Evolutionary conservation across 2,113 vertebrate genomes (phyloP), one percentile per base, ranked within the genome.

Genomic region (Centropus bengalensis): DNA sequence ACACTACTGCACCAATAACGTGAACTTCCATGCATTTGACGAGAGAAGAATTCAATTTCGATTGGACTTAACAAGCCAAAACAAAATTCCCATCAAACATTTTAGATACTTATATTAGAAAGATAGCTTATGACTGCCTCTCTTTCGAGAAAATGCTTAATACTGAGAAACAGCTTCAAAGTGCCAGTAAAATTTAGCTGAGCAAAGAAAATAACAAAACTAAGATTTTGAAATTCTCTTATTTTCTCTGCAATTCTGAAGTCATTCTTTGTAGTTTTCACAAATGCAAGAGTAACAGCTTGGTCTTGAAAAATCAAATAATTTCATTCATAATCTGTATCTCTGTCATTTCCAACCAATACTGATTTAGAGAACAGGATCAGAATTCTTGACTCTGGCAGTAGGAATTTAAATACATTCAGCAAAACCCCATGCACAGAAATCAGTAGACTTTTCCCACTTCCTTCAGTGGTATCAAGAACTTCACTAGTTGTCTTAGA

Each of bases 1-100:
- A 96, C 81, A 88, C 92, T 87, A 60, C 91, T 55, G 88, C 27
- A 92, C 79, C 59, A 91, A 94, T 93, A 75, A 89, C 22, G 14
- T 66, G 32, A 93, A 27, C 45, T 94, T 91, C 42, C 68, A 81
- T 20, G 74, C 1, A 89, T 42, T 9, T 74, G 59, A 82, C 64
- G 9, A 96, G 55, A 87, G 85, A 89, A 80, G n/a, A 82, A 78
- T 38, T 66, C 18, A 70, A 36, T 77, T 59, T 55, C 3, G 36
- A 82, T 33, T 55, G 69, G 12, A 40, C 40, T 74, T 76, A n/a
- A 66, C 38, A 91, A 93, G 68, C 6, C 5, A 26, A 1, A 1
- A 74, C 6, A 88, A 33, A 63, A 93, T 73, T 79, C 11, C 27
- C n/a, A 66, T 78, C 30, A 82, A 76, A 63, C 13, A 84, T 38